Conservation (phyloP, 2,888 invertebrate genomes). For the Cerceris rybyensis region DNA sequence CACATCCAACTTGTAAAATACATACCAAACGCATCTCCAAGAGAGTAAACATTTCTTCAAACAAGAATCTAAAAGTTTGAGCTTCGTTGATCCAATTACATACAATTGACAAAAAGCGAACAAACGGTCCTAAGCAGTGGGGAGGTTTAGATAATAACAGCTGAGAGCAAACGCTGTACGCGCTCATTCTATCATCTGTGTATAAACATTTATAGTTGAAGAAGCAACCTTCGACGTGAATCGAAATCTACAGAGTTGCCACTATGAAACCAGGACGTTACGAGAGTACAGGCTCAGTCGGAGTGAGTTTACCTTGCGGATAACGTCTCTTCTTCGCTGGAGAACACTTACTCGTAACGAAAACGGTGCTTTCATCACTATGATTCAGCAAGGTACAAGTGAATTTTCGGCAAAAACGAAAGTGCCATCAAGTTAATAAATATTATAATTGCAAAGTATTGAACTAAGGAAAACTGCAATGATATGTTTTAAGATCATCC, state of each 20-base stretch:
- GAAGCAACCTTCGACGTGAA: conserved; percentile 18
- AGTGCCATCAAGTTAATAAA: background rate
- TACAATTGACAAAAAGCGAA: background rate
- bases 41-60: too few relatives aligned
- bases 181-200: conserved; percentile 5
- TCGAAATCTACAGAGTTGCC: conserved; percentile 4
- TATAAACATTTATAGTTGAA: conserved; percentile 31
- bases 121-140: background rate
- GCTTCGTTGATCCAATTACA: background rate
- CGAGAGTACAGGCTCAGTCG: background rate
- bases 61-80: background rate
- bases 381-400: background rate
- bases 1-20: background rate
- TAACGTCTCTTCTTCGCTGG: background rate
- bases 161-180: background rate
- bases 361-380: background rate
- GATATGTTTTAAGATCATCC: too few relatives aligned
- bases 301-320: conserved; percentile 9
- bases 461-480: too few relatives aligned
- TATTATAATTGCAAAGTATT: too few relatives aligned
- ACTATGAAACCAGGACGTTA: conserved; percentile 3
- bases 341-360: conserved; percentile 1
- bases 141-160: background rate
- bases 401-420: background rate
- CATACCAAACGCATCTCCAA: background rate